Conservation (phyloP, 92 coral and sea anemone species). For the Porites lobata region DNA sequence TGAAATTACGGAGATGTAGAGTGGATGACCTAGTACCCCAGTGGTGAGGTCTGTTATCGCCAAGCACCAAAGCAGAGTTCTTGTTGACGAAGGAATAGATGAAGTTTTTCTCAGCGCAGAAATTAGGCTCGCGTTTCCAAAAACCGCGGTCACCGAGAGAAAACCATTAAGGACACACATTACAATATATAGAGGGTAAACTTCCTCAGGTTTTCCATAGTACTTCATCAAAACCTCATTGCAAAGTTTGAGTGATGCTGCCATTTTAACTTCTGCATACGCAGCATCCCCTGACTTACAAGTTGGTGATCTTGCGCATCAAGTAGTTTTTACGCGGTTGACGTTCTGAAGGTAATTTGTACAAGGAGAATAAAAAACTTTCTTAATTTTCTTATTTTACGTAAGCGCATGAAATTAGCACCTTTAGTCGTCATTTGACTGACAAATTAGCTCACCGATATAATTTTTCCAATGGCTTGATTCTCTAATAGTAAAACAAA, state of each 20-base stretch:
- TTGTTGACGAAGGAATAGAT: background rate
- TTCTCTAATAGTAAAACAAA: too few relatives aligned
- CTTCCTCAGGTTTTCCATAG: conserved; percentile 14
- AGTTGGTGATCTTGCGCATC: too few relatives aligned
- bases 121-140: conserved; percentile 18
- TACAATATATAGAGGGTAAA: background rate
- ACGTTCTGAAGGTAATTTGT: too few relatives aligned
- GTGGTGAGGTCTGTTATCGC: conserved; percentile 10
- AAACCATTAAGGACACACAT: conserved; percentile 13
- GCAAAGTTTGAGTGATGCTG: conserved; percentile 10
- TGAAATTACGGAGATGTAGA: conserved; percentile 20
- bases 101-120: conserved; percentile 22
- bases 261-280: too few relatives aligned
- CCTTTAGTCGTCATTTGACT: too few relatives aligned
- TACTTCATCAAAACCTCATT: background rate
- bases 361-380: too few relatives aligned
- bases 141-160: conserved; percentile 16
- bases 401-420: too few relatives aligned
- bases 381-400: too few relatives aligned
- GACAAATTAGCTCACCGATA: too few relatives aligned
- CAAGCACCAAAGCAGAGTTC: conserved; percentile 15
- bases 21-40: conserved; percentile 19
- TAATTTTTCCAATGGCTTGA: too few relatives aligned
- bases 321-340: too few relatives aligned
- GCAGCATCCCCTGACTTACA: too few relatives aligned